Evolutionary conservation across 2,888 invertebrate genomes (phyloP), one percentile per base, ranked within the genome.

Genomic region (Herminia tarsipennalis): DNA sequence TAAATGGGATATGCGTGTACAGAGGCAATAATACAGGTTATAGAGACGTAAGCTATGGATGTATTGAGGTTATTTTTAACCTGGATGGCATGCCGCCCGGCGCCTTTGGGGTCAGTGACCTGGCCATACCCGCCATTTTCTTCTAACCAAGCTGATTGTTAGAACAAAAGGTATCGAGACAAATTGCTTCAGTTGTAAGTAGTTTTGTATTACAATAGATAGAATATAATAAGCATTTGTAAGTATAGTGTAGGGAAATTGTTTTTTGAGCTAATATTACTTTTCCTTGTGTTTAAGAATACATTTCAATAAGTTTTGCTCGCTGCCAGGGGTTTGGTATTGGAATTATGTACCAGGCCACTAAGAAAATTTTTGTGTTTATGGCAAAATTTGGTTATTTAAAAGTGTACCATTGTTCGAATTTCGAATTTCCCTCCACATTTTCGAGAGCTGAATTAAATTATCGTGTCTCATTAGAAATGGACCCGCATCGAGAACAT

Each of bases 91-190:
- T 78, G 81, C 71, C 63, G 55, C 56, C 58, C 37, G 73, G 77
- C 79, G 78, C 76, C 73, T 56, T 14, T n/a, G 32, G 56, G 82
- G 75, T 81, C 82, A 58, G 32, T 62, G 83, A 74, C 77, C 82
- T 65, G 66, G 58, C 39, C 59, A 30, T 29, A 48, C 17, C 37
- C 55, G 55, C 59, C 64, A 48, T 56, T 49, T 50, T 57, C 49
- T 50, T 57, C 49, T 44, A 46, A 45, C 10, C 22, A 8, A 27
- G 22, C 10, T 8, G 21, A 55, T 41, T 33, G 37, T 42, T 51
- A 44, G 46, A 57, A 62, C 62, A 61, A 61, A 50, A 34, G 50
- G 25, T 40, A 47, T 60, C 14, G 30, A 55, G 44, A 62, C 42
- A 48, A 62, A 62, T 64, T 55, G 42, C 22, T 35, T 42, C 39